Conservation (phyloP, 2,888 invertebrate genomes). For the Amphipyra tragopoginis region DNA sequence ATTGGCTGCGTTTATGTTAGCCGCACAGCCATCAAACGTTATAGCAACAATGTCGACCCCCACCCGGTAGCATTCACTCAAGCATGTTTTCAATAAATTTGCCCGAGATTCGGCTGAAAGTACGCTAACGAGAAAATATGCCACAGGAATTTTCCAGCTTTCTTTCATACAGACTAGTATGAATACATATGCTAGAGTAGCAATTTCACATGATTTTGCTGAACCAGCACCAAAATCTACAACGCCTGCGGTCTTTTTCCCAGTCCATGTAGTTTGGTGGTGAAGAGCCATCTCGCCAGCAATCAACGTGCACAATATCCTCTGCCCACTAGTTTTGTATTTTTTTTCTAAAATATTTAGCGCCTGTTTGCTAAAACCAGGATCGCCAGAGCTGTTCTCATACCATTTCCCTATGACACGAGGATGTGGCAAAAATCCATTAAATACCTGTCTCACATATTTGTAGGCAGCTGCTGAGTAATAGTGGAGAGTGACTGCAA, state of each 20-base stretch:
- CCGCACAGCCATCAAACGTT: conserved; percentile 42
- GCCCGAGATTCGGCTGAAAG: conserved; percentile 39
- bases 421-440: conserved; percentile 23
- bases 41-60: conserved; percentile 45
- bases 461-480: conserved; percentile 39
- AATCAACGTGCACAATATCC: conserved; percentile 15
- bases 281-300: conserved; percentile 15
- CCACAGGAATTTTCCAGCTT: conserved; percentile 47
- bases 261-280: conserved; percentile 9
- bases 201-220: conserved; percentile 27
- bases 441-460: conserved; percentile 7
- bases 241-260: conserved; percentile 12
- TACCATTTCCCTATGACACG: conserved; percentile 19
- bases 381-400: conserved; percentile 18
- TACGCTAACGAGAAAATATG: conserved; percentile 31
- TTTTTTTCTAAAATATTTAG: conserved; percentile 45
- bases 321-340: conserved; percentile 14
- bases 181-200: conserved; percentile 32
- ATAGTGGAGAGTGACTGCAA: conserved; percentile 46
- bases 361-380: conserved; percentile 26
- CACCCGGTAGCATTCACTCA: conserved; percentile 32
- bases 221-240: conserved; percentile 13
- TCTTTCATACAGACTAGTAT: conserved; percentile 24
- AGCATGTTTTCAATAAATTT: conserved; percentile 32
- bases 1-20: conserved; percentile 31